phyloP scores from a whole-genome alignment of 1,140 invertebrate genomes.

The Ylistrum balloti region DNA sequence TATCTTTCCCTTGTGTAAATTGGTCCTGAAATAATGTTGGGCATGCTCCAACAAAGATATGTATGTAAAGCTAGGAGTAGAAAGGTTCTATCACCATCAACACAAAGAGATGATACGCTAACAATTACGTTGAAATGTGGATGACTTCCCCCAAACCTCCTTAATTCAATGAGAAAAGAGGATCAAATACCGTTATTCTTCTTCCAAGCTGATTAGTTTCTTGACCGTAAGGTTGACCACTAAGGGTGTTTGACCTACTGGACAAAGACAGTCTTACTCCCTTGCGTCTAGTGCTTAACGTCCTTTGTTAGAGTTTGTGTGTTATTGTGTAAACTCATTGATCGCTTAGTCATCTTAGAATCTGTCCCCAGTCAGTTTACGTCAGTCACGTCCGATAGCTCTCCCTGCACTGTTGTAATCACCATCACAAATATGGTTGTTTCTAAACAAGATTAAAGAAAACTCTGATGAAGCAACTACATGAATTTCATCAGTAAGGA shows the following conservation, averaged over 20 bases:
- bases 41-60: neutral
- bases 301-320: neutral
- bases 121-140: neutral
- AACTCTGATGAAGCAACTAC: too few relatives aligned
- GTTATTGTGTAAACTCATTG: constrained; percentile 14
- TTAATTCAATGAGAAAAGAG: constrained; percentile 28
- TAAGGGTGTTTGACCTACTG: neutral
- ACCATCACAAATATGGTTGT: neutral
- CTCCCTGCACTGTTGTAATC: neutral
- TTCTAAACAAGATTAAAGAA: neutral
- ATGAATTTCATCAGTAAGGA: too few relatives aligned
- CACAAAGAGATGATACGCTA: neutral
- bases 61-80: neutral
- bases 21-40: constrained; percentile 8
- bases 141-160: neutral
- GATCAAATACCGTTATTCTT: constrained; percentile 29
- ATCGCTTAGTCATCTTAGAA: constrained; percentile 18
- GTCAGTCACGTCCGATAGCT: neutral
- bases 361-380: constrained; percentile 8
- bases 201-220: constrained; percentile 8
- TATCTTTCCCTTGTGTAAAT: neutral
- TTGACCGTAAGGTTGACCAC: constrained; percentile 1
- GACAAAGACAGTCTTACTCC: neutral
- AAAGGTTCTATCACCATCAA: neutral
- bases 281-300: neutral